These are phyloP conservation scores for Chromis chromis DNA, from an alignment of 2,797 vertebrate species.

Conservation along the genomic window DNA sequence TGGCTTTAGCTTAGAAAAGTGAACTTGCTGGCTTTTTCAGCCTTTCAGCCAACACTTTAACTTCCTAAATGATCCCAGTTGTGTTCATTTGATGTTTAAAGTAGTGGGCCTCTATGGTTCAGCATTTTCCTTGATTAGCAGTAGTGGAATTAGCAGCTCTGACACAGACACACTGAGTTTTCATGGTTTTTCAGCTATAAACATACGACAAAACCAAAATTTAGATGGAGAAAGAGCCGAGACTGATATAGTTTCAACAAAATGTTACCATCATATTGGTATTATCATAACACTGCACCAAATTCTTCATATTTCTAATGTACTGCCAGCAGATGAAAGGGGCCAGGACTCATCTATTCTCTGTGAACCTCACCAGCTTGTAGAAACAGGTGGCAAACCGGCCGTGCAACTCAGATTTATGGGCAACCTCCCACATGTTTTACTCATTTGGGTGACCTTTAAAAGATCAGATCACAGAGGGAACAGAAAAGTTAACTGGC, in stretches of 20 bases:
- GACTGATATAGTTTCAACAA: background rate
- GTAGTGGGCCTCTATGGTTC: background rate
- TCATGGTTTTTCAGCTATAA: constrained; percentile 13
- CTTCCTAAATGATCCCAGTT: constrained; percentile 1
- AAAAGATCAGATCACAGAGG: constrained; percentile 60
- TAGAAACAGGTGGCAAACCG: constrained; percentile 78
- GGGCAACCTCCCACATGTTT: constrained; percentile 76
- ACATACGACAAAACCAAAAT: constrained; percentile 10
- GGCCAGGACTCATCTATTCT: constrained; percentile 44
- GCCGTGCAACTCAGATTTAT: constrained; percentile 68
- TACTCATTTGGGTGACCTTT: constrained; percentile 69
- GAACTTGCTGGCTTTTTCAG: constrained; percentile 23
- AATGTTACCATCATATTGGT: background rate
- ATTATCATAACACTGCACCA: background rate
- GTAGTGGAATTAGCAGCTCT: background rate
- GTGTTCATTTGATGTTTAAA: constrained; percentile 5
- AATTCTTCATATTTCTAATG: constrained; percentile 25
- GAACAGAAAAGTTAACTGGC: constrained; percentile 40
- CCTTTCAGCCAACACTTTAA: background rate
- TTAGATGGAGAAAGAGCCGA: background rate
- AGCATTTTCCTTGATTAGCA: background rate
- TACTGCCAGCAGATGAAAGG: constrained; percentile 12
- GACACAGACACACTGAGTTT: background rate
- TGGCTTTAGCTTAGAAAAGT: background rate
- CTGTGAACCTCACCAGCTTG: constrained; percentile 57